Conservation (phyloP, 2,797 vertebrate species). For the Crenichthys baileyi region DNA sequence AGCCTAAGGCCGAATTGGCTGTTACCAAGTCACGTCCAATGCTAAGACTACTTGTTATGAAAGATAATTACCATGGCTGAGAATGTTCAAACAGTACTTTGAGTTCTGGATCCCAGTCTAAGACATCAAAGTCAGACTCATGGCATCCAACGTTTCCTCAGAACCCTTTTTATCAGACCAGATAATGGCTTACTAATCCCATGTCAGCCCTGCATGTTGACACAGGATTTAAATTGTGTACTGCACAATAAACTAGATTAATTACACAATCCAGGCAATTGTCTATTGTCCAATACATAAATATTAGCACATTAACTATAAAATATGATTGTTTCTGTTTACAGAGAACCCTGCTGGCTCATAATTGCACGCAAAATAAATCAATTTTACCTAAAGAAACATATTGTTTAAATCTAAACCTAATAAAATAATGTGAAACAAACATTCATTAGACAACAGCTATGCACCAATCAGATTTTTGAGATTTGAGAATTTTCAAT, state of each 20-base stretch:
- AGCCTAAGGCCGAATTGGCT: neutral
- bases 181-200: slow-evolving; percentile 10
- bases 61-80: slow-evolving; percentile 1
- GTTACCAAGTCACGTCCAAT: neutral
- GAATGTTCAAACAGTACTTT: slow-evolving; percentile 11
- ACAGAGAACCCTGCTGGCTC: neutral
- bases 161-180: neutral
- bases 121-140: slow-evolving; percentile 7
- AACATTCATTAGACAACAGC: neutral
- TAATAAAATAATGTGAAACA: neutral
- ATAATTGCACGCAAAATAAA: neutral
- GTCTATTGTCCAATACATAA: neutral
- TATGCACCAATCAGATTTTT: too few relatives aligned
- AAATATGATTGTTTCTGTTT: neutral
- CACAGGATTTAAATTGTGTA: slow-evolving; percentile 4
- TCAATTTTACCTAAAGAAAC: neutral
- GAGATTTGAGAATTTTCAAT: too few relatives aligned
- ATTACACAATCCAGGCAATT: neutral
- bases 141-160: slow-evolving; percentile 6
- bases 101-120: slow-evolving; percentile 1
- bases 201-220: slow-evolving; percentile 16
- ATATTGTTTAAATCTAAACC: neutral
- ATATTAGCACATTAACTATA: neutral
- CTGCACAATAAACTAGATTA: neutral
- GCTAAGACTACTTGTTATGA: neutral